phyloP scores from a whole-genome alignment of 2,113 vertebrate species.

The Todiramphus saurophagus region DNA sequence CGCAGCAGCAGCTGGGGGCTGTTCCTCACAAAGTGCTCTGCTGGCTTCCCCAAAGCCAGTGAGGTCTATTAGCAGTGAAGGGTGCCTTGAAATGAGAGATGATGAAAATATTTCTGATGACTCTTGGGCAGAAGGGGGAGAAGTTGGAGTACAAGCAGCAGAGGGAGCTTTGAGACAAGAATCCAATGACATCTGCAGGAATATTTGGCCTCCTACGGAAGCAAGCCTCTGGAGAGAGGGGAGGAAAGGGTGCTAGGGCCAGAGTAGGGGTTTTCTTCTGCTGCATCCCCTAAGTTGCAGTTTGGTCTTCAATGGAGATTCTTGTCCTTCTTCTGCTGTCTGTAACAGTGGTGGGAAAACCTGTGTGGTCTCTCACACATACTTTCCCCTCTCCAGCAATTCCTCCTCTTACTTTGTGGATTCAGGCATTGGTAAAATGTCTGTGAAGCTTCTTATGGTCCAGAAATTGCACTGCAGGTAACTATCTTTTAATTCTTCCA shows the following conservation, averaged over 20 bases:
- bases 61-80: background rate
- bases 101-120: background rate
- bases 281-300: background rate
- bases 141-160: slow-evolving; percentile 19
- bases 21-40: background rate
- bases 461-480: background rate
- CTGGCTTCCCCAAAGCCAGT: background rate
- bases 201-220: background rate
- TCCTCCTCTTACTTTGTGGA: background rate
- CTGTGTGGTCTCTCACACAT: background rate
- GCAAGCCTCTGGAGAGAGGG: background rate
- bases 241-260: background rate
- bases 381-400: background rate
- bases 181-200: background rate
- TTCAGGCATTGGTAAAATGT: background rate
- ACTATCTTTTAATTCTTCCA: background rate
- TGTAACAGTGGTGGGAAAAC: background rate
- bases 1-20: background rate
- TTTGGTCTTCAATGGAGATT: background rate
- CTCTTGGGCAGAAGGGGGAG: background rate
- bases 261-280: background rate
- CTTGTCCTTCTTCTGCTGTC: background rate
- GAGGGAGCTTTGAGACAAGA: slow-evolving; percentile 56
- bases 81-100: background rate
- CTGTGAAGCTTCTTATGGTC: background rate